phyloP scores from a whole-genome alignment of 2,888 invertebrate species.

The Taphrorychus bicolor region DNA sequence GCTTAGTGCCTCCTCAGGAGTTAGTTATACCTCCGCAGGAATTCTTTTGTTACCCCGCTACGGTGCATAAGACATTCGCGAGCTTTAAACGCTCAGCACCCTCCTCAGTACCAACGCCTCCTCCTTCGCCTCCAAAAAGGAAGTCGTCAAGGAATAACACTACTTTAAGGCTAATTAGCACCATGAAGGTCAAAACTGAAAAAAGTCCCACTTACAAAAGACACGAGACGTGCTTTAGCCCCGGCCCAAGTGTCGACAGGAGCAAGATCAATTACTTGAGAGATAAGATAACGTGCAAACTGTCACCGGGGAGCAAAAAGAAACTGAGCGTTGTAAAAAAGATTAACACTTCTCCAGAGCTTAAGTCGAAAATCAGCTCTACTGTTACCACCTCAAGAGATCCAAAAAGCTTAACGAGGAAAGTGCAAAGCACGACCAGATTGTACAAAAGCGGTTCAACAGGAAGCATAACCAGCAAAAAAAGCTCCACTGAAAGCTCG shows the following conservation, averaged over 20 bases:
- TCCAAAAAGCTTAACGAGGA: slow-evolving; percentile 57
- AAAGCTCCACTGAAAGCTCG: slow-evolving; percentile 29
- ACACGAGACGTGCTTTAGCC: slow-evolving; percentile 63
- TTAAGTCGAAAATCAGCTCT: slow-evolving; percentile 57
- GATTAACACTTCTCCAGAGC: slow-evolving; percentile 52
- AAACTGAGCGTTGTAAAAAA: slow-evolving; percentile 52
- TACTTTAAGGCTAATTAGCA: slow-evolving; percentile 71
- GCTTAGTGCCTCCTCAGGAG: slow-evolving; percentile 52
- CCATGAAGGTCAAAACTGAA: slow-evolving; percentile 58
- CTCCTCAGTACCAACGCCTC: slow-evolving; percentile 62
- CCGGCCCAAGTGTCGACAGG: slow-evolving; percentile 54
- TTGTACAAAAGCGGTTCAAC: slow-evolving; percentile 34
- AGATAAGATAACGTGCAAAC: slow-evolving; percentile 68
- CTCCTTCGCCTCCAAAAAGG: slow-evolving; percentile 78
- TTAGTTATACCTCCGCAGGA: slow-evolving; percentile 61
- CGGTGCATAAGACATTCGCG: slow-evolving; percentile 63
- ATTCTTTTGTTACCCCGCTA: slow-evolving; percentile 69
- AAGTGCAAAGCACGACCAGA: slow-evolving; percentile 56
- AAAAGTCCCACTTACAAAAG: slow-evolving; percentile 55
- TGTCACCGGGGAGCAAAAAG: slow-evolving; percentile 56
- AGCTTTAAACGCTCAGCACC: slow-evolving; percentile 68
- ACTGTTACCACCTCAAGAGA: slow-evolving; percentile 56
- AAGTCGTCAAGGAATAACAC: slow-evolving; percentile 77
- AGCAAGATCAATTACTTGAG: slow-evolving; percentile 69
- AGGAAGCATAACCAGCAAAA: slow-evolving; percentile 31